These are phyloP conservation scores for Acinonyx jubatus DNA, from an alignment of 2,113 vertebrate genomes.

Conservation along the genomic window DNA sequence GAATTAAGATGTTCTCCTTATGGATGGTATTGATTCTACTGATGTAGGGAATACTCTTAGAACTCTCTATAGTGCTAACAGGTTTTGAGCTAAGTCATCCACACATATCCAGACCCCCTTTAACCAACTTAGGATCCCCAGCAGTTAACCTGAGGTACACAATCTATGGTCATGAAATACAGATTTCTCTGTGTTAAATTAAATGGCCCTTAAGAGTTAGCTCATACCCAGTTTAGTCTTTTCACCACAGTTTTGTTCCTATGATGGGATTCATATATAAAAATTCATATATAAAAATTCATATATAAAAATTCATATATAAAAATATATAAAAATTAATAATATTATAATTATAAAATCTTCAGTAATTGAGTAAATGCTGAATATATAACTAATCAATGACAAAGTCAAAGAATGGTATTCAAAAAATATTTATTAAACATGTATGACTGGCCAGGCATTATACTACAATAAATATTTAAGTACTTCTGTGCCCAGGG, in stretches of 20 bases:
- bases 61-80: not conserved
- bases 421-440: not conserved
- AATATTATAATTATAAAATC: not conserved
- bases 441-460: not conserved
- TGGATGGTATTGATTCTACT: not conserved
- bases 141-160: not conserved
- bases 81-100: not conserved
- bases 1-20: not conserved
- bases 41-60: not conserved
- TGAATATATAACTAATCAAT: not conserved
- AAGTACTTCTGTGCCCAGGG: not conserved
- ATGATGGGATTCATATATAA: not conserved
- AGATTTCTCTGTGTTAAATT: not conserved
- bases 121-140: not conserved
- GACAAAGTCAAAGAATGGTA: not conserved
- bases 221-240: constrained; percentile 5
- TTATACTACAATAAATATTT: not conserved
- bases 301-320: too few species aligned
- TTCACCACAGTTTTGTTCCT: not conserved
- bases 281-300: too few species aligned
- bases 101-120: not conserved
- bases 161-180: not conserved
- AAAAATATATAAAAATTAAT: not conserved
- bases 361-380: not conserved
- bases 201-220: not conserved